Percentiles rank a stretch among this genome's conserved stretches.
Conservation (phyloP, 2,888 invertebrate genomes). For the Drosophila kanekoi region DNA sequence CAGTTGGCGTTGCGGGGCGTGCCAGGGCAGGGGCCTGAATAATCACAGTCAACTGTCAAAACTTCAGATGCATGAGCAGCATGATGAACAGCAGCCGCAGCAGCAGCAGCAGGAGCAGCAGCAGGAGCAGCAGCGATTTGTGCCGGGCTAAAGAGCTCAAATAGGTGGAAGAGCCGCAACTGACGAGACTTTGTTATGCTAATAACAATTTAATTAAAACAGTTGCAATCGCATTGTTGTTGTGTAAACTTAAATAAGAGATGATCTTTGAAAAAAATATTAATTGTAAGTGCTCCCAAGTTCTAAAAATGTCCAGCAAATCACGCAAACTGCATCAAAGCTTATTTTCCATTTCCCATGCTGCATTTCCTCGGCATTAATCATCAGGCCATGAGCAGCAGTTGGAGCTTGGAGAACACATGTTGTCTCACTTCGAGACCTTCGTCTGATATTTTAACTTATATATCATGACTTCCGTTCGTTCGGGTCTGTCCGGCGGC, state of each 20-base stretch:
- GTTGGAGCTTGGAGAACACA: conserved; percentile 6
- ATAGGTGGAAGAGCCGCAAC: conserved; percentile 7
- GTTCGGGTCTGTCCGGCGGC: conserved; percentile 3
- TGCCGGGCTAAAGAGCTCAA: background rate
- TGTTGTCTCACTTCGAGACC: conserved; percentile 10
- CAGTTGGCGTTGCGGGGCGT: conserved; percentile 2
- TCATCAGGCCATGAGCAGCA: background rate
- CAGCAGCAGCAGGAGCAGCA: conserved; percentile 5
- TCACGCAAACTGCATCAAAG: no score
- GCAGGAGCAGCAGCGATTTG: conserved; percentile 8
- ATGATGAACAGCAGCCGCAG: conserved; percentile 54
- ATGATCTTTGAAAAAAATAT: no score
- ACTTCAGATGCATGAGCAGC: conserved; percentile 73
- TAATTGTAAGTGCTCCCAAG: no score
- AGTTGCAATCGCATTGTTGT: no score
- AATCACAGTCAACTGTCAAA: conserved; percentile 79
- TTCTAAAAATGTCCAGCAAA: no score
- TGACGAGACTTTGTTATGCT: background rate
- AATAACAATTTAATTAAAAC: conserved; percentile 7
- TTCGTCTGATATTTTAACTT: conserved; percentile 18
- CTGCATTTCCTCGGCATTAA: conserved; percentile 9
- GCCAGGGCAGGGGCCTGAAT: conserved; percentile 28
- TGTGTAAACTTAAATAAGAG: no score
- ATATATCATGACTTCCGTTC: conserved; percentile 34
- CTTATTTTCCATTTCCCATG: background rate